Evolutionary conservation across 1,140 invertebrate genomes (phyloP), one percentile per base, ranked within the genome.

Genomic region (Ips typographus): DNA sequence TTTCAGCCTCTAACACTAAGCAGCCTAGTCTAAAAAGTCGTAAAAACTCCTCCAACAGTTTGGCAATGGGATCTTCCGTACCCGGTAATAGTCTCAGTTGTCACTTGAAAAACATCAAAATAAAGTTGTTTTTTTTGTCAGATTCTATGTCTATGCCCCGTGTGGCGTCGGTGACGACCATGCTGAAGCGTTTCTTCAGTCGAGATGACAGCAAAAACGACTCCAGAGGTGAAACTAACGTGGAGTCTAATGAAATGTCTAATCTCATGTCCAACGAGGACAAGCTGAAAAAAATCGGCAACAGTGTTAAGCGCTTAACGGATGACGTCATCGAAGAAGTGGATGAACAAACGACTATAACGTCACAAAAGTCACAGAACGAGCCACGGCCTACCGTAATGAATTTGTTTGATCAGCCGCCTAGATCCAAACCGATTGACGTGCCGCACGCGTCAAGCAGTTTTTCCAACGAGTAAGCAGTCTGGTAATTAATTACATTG

Each of bases 311-410:
- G 82, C 85, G 87, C 72, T 90, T 93, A 22, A 86, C 89, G 0
- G 86, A 89, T 73, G 87, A 90, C 72, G 88, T 92, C 2, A 93
- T 92, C 40, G 91, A 93, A 77, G 91, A 93, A 78, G 56, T 92
- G 0, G 91, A 93, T 72, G 91, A 93, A 75, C 91, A 93, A 77
- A 83, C 87, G 70, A 93, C 91, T 2, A 88, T 91, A 56, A 91
- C 87, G 0, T 91, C 90, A 8, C 88, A 88, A 81, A 84, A 85
- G 7, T 72, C 83, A 2, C 75, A 86, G 80, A 75, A 84, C 42
- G 80, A 86, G 75, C 64, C 80, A 76, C 74, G 85, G 47, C 87
- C 87, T 42, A 83, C 82, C 71, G 83, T 86, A 36, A 84, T 84
- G 77, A 84, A 83, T 72, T 80, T 85, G 64, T 90, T 87, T 78